phyloP scores from a whole-genome alignment of 1,140 invertebrate species.

The Trichonephila inaurata region DNA sequence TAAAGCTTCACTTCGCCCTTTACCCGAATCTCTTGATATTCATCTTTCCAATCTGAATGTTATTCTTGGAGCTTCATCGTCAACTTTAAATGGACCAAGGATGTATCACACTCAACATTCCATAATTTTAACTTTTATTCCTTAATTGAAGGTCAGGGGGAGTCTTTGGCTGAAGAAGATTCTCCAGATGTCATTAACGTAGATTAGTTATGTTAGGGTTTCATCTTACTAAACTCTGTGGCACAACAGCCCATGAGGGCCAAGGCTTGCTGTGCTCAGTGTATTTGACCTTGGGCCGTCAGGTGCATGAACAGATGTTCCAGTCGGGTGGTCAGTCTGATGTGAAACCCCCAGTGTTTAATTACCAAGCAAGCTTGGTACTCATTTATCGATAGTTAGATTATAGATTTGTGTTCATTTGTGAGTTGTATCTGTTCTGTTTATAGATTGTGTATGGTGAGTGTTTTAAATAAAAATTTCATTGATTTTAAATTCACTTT shows the following conservation, averaged over 20 bases:
- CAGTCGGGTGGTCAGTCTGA: no score
- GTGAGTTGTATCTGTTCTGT: neutral
- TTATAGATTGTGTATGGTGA: neutral
- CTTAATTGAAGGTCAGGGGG: conserved; percentile 36
- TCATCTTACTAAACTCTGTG: no score
- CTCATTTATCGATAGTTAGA: no score
- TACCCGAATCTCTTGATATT: conserved; percentile 7
- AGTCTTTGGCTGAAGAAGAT: neutral
- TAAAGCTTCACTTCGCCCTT: neutral
- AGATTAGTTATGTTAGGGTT: neutral
- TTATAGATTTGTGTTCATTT: neutral
- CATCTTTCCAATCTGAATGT: conserved; percentile 6
- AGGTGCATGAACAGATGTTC: no score
- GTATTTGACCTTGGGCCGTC: no score
- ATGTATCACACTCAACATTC: neutral
- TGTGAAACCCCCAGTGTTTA: no score
- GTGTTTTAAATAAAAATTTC: no score
- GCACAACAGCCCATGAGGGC: no score
- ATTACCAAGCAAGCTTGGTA: no score
- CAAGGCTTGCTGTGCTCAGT: no score
- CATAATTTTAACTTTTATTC: conserved; percentile 31
- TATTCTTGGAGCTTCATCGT: neutral
- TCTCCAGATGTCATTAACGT: conserved; percentile 51
- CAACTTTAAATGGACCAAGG: neutral
- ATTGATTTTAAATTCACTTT: no score